A percentile compares a stretch with the other conserved stretches of the same genome.
Evolutionary conservation across 2,888 invertebrate genomes (phyloP).

Genomic region (Allophyes oxyacanthae): DNA sequence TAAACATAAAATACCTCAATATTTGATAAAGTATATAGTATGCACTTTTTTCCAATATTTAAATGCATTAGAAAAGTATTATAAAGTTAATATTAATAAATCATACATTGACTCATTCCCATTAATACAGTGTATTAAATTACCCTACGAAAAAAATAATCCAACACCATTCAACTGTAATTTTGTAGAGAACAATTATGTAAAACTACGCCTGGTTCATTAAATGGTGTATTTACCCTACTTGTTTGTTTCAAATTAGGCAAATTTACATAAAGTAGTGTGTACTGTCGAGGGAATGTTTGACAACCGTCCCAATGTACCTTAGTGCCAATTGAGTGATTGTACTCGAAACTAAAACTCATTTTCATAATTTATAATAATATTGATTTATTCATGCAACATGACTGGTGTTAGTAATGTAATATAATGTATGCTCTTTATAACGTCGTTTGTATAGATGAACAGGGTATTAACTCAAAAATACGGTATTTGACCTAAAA

Average conservation of each 20-base stretch:
- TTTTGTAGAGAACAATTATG: neutral
- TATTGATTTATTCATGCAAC: too few species aligned
- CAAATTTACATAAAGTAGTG: slow-evolving; percentile 18
- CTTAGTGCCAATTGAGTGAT: slow-evolving; percentile 65
- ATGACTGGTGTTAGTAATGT: too few species aligned
- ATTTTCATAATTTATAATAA: neutral
- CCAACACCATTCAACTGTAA: neutral
- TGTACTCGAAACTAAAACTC: slow-evolving; percentile 7
- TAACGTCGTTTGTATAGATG: too few species aligned
- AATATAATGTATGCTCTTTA: too few species aligned
- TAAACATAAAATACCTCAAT: slow-evolving; percentile 40
- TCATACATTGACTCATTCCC: too few species aligned
- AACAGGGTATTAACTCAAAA: too few species aligned
- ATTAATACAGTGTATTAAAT: too few species aligned
- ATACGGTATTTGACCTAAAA: too few species aligned
- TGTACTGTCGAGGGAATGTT: slow-evolving; percentile 7
- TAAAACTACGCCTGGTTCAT: slow-evolving; percentile 4
- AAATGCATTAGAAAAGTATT: slow-evolving; percentile 5
- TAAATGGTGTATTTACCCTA: slow-evolving; percentile 21
- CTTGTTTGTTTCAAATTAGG: slow-evolving; percentile 9
- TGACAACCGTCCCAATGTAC: slow-evolving; percentile 47
- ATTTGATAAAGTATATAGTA: slow-evolving; percentile 21
- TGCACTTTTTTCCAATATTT: slow-evolving; percentile 27
- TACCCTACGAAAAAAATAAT: neutral
- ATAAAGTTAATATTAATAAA: too few species aligned